Evolutionary conservation across 2,797 vertebrate genomes (phyloP), one percentile per base, ranked within the genome.

Genomic region (Malurus splendens): DNA sequence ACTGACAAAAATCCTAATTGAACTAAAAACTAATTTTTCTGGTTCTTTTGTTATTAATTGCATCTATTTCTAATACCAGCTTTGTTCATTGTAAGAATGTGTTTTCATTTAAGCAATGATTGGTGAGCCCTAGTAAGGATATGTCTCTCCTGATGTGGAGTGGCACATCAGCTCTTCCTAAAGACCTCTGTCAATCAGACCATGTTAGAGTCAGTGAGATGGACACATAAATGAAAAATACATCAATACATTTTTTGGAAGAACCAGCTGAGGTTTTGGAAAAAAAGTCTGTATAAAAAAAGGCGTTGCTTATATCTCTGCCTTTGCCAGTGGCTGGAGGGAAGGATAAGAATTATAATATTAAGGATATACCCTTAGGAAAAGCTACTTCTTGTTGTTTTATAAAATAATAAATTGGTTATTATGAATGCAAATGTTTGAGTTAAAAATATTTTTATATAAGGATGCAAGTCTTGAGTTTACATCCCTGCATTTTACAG

Each of bases 401-500:
- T 60, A 66, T 73, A 61, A 82, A 84, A 50, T 59, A 6, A 24
- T 51, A 38, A 2, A 36, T 56, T 82, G 67, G 19, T 81, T 72
- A 38, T 84, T 82, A 62, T 66, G 55, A 61, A 19, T 80, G 48
- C 39, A 77, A 61, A 9, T 55, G 15, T 61, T 85, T 48, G 50
- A 79, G 39, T 47, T 90, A 24, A 90, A 91, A 90, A 57, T 82
- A 52, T 28, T 57, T 51, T 72, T 44, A 36, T 27, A 17, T 77
- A 80, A 89, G 71, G 59, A 57, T 18, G 23, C 22, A 57, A 61
- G 56, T 79, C 30, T 57, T 44, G 8, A 82, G 8, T 71, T 91
- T 67, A 10, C 18, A 16, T 65, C 42, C 54, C 47, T 87, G 25
- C 41, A 41, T 36, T 89, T 61, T 64, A 77, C 57, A 86, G 79